A percentile compares a stretch with the other conserved stretches of the same genome.
Conservation (phyloP, 1,140 invertebrate genomes). For the Scaptodrosophila lebanonensis region DNA sequence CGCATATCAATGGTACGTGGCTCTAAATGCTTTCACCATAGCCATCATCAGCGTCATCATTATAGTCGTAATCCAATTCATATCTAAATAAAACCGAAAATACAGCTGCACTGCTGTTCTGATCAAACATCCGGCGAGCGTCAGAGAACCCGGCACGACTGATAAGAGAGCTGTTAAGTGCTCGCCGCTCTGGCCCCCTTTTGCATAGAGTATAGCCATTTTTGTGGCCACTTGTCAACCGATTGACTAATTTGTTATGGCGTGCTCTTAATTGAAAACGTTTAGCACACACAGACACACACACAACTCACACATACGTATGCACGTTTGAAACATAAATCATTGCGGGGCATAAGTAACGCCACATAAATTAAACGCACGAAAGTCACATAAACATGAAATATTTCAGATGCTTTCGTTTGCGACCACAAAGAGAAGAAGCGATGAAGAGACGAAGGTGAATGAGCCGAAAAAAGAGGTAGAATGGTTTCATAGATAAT, state of each 20-base stretch:
- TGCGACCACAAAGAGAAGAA: background rate
- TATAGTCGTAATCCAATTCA: too few species aligned
- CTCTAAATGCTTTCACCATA: conserved; percentile 19
- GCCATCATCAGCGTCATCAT: conserved; percentile 10
- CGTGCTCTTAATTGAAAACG: conserved; percentile 59
- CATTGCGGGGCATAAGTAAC: conserved; percentile 66
- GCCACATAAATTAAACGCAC: conserved; percentile 68
- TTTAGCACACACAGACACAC: conserved; percentile 69
- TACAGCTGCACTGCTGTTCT: too few species aligned
- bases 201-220: too few species aligned
- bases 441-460: background rate
- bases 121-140: conserved; percentile 35
- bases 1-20: conserved; percentile 41
- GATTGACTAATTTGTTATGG: conserved; percentile 55
- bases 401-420: conserved; percentile 11
- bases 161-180: background rate
- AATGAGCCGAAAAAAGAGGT: background rate
- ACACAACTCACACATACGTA: conserved; percentile 34
- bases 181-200: background rate
- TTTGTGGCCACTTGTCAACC: conserved; percentile 27
- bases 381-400: conserved; percentile 26
- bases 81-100: too few species aligned
- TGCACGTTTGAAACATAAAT: conserved; percentile 50
- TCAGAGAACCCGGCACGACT: too few species aligned
- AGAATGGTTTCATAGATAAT: too few species aligned